Evolutionary conservation across 2,797 vertebrate genomes (phyloP).

Genomic region (Odontamblyopus rebecca): DNA sequence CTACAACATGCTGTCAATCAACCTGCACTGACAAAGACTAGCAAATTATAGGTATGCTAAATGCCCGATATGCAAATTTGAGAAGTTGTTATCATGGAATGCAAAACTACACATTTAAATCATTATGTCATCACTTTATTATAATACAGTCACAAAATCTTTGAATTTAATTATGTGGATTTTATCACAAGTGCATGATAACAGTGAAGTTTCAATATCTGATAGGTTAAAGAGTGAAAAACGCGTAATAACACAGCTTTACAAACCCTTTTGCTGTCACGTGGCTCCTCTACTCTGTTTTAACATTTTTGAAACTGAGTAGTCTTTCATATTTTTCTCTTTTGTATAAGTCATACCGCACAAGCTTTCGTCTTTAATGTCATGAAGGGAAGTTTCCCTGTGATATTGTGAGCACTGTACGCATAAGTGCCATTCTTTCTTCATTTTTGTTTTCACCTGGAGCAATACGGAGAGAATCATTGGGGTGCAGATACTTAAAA

Average conservation of each 20-base stretch:
- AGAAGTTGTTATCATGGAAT: constrained; percentile 1
- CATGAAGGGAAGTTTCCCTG: neutral
- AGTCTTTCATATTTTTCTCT: constrained; percentile 1
- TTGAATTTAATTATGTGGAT: neutral
- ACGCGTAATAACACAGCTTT: neutral
- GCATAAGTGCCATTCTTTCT: neutral
- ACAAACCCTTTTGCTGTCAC: neutral
- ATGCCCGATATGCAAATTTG: constrained; percentile 3
- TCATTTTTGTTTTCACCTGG: constrained; percentile 18
- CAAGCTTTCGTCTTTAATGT: constrained; percentile 10
- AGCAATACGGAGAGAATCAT: constrained; percentile 6
- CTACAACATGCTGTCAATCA: constrained; percentile 52
- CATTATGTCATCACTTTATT: neutral
- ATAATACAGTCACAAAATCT: neutral
- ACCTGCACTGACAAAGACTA: constrained; percentile 21
- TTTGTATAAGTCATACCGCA: neutral
- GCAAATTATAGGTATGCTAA: constrained; percentile 27
- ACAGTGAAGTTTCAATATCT: neutral
- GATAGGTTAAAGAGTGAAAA: neutral
- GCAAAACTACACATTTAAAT: neutral
- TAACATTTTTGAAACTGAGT: constrained; percentile 2
- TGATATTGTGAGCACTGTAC: neutral
- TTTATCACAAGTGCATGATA: neutral
- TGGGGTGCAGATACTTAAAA: constrained; percentile 27
- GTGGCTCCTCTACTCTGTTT: neutral